These are phyloP conservation scores for Solea senegalensis DNA, from an alignment of 2,113 vertebrate genomes.

Conservation along the genomic window DNA sequence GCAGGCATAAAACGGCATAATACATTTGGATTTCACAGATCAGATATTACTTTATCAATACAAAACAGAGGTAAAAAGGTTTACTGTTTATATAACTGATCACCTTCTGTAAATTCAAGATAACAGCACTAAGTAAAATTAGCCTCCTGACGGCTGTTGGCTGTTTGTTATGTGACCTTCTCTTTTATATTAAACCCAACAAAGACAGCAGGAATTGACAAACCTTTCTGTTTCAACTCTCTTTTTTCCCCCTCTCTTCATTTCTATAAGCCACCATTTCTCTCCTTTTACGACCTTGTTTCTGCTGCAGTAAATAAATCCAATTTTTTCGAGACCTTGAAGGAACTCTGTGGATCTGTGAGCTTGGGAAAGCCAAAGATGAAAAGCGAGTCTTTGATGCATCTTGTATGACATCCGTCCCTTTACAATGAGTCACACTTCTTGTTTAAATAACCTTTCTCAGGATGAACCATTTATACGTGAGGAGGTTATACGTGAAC, in stretches of 20 bases:
- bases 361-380: constrained; percentile 1
- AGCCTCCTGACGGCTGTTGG: too few species aligned
- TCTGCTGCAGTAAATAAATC: constrained; percentile 52
- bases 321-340: constrained; percentile 39
- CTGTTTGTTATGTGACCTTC: background rate
- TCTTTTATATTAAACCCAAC: too few species aligned
- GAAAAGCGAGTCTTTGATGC: constrained; percentile 24
- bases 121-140: too few species aligned
- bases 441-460: background rate
- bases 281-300: constrained; percentile 17
- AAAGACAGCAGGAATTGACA: too few species aligned
- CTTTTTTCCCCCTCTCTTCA: too few species aligned
- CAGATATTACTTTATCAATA: background rate
- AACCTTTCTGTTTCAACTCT: too few species aligned
- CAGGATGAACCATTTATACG: background rate
- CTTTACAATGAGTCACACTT: constrained; percentile 20
- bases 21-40: too few species aligned
- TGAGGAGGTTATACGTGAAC: too few species aligned
- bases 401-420: constrained; percentile 18
- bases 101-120: too few species aligned
- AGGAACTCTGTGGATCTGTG: constrained; percentile 12
- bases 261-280: background rate
- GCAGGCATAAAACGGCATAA: too few species aligned
- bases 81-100: too few species aligned
- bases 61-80: background rate